Base-by-base conservation (phyloP, 2,888 invertebrate genomes). In the Sicus ferrugineus region DNA sequence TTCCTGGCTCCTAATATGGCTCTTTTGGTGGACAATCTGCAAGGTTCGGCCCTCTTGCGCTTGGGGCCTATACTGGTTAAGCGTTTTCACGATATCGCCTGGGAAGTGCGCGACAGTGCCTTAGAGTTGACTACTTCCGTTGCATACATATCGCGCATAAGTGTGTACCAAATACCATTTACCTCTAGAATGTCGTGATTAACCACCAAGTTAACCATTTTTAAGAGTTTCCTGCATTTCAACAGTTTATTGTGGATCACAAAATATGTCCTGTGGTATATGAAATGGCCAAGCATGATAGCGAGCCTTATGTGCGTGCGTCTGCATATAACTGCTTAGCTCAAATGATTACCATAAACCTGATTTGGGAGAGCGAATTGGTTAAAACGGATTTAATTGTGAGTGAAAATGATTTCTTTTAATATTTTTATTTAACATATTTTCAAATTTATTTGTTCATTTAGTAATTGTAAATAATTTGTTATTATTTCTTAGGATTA, bases 31-130 rank as follows among this genome's bases (percentile, higher is more conserved):
- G 92, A 93, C 77, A 88, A 89, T 21, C 86, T 89, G 64, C 87
- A 89, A 2, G 90, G 90, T 2, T 89, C 90, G 0, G 86, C 89
- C 0, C 88, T 92, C 81, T 87, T 89, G 71, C 88, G 89, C 70
- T 83, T 93, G 9, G 92, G 91, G 0, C 88, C 89, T 14, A 88
- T 92, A 14, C 87, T 94, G 5, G 89, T 88, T 63, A 88, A 88
- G 81, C 90, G 92, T 79, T 86, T 93, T 79, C 90, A 92, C 75
- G 92, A 93, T 78, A 83, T 87, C 3, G 87, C 90, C 62, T 94
- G 94, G 94, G 93, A 94, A 82, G 89, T 94, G 1, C 87, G 93
- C 48, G 94, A 94, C 76, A 91, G 91, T 4, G 90, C 92, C 0
- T 79, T 94, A 30, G 93, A 94, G 81, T 85, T 93, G 50, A 84